phyloP scores from a whole-genome alignment of 1,140 invertebrate species.

The Patella vulgata region DNA sequence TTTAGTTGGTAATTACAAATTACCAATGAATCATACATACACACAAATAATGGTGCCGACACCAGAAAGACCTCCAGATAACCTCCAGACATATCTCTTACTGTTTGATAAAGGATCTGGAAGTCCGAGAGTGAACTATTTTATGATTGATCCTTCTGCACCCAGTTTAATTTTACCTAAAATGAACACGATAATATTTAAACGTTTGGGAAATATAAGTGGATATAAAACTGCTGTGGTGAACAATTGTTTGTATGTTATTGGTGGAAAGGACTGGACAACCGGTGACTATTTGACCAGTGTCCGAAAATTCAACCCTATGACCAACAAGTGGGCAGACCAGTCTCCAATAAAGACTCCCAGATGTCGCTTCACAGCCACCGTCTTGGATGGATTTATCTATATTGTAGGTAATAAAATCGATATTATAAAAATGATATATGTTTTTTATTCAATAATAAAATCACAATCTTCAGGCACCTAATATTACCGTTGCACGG shows the following conservation, averaged over 20 bases:
- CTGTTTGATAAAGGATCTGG: slow-evolving; percentile 64
- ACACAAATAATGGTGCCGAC: too few species aligned
- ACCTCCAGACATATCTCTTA: slow-evolving; percentile 65
- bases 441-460: not conserved
- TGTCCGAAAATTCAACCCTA: slow-evolving; percentile 48
- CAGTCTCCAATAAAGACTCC: slow-evolving; percentile 32
- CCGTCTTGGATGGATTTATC: slow-evolving; percentile 48
- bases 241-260: slow-evolving; percentile 50
- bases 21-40: too few species aligned
- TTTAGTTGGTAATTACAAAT: too few species aligned
- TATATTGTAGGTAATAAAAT: slow-evolving; percentile 50
- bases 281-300: slow-evolving; percentile 31
- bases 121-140: slow-evolving; percentile 51
- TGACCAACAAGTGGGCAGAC: slow-evolving; percentile 40
- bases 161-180: slow-evolving; percentile 46
- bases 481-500: slow-evolving; percentile 12
- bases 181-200: slow-evolving; percentile 42
- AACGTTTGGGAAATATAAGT: slow-evolving; percentile 28
- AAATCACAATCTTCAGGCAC: not conserved
- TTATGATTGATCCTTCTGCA: slow-evolving; percentile 51
- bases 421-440: too few species aligned
- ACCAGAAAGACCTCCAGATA: not conserved
- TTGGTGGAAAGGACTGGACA: slow-evolving; percentile 57
- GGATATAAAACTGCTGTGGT: slow-evolving; percentile 45
- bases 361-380: slow-evolving; percentile 50